Conservation (phyloP, 2,888 invertebrate species). For the Fragum fragum region DNA sequence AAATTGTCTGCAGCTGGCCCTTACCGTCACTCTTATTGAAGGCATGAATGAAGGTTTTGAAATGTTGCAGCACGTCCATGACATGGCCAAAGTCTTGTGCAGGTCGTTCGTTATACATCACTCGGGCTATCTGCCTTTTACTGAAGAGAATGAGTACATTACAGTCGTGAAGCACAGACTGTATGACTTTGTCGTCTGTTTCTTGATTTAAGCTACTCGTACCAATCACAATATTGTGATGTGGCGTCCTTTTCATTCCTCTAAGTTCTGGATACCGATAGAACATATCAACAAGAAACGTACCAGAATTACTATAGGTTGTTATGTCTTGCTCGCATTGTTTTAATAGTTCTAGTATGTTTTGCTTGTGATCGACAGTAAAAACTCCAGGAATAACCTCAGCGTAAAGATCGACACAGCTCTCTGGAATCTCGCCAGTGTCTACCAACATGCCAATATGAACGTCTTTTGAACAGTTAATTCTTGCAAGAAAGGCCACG, state of each 20-base stretch:
- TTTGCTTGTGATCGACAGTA: conserved; percentile 51
- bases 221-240: conserved; percentile 75
- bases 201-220: not conserved
- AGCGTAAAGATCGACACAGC: conserved; percentile 59
- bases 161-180: conserved; percentile 66
- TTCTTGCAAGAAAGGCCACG: conserved; percentile 71
- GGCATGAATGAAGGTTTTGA: conserved; percentile 70
- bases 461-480: conserved; percentile 67
- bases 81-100: conserved; percentile 69
- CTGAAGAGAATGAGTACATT: conserved; percentile 68
- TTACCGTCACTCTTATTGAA: conserved; percentile 29
- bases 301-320: conserved; percentile 46
- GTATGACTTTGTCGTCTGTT: conserved; percentile 1
- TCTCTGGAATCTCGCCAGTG: conserved; percentile 48
- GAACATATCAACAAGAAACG: conserved; percentile 71
- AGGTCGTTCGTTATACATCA: conserved; percentile 68
- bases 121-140: conserved; percentile 49
- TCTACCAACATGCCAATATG: conserved; percentile 71
- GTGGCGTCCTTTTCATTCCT: conserved; percentile 64
- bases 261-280: conserved; percentile 71
- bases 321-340: conserved; percentile 46
- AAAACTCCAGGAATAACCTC: conserved; percentile 70
- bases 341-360: conserved; percentile 41
- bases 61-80: conserved; percentile 70
- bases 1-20: conserved; percentile 49